Conservation (phyloP, 23 tunicate species). For the Botrylloides violaceus region DNA sequence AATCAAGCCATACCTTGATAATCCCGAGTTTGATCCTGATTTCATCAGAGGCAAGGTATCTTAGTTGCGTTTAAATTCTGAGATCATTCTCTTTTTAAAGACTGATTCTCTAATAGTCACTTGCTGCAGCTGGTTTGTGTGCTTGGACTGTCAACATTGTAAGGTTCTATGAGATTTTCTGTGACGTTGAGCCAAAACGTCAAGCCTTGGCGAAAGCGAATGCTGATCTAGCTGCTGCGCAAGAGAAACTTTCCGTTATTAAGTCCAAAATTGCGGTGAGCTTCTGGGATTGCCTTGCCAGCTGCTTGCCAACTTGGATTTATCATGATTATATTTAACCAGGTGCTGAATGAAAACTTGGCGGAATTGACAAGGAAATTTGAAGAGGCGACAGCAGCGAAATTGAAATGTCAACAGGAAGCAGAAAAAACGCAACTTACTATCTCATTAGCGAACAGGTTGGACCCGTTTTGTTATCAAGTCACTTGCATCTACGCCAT, state of each 20-base stretch:
- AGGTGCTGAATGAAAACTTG: slow-evolving; percentile 85
- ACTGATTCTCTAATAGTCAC: slow-evolving; percentile 31
- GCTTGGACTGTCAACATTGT: slow-evolving; percentile 97
- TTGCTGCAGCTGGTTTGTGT: slow-evolving; percentile 94
- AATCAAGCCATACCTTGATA: slow-evolving; percentile 77
- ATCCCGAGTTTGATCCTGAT: slow-evolving; percentile 78
- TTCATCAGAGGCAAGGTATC: slow-evolving; percentile 67
- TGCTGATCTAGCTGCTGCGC: slow-evolving; percentile 73
- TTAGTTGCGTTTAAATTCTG: background rate
- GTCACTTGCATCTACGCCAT: too few relatives aligned
- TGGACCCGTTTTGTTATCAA: too few relatives aligned
- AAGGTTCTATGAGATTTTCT: slow-evolving; percentile 83
- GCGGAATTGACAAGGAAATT: slow-evolving; percentile 70
- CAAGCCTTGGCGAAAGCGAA: slow-evolving; percentile 84
- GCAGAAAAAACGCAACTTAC: slow-evolving; percentile 92
- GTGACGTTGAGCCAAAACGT: slow-evolving; percentile 96
- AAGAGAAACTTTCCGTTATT: slow-evolving; percentile 73
- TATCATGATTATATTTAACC: background rate
- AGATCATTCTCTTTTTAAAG: background rate
- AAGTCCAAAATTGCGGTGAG: slow-evolving; percentile 83
- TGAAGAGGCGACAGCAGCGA: slow-evolving; percentile 97
- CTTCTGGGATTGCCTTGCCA: background rate
- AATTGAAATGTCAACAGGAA: slow-evolving; percentile 93
- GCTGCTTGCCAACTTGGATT: background rate
- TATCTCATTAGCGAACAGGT: slow-evolving; percentile 93